These are phyloP conservation scores for Bombylius discolor DNA, from an alignment of 2,888 invertebrate species.

Conservation along the genomic window DNA sequence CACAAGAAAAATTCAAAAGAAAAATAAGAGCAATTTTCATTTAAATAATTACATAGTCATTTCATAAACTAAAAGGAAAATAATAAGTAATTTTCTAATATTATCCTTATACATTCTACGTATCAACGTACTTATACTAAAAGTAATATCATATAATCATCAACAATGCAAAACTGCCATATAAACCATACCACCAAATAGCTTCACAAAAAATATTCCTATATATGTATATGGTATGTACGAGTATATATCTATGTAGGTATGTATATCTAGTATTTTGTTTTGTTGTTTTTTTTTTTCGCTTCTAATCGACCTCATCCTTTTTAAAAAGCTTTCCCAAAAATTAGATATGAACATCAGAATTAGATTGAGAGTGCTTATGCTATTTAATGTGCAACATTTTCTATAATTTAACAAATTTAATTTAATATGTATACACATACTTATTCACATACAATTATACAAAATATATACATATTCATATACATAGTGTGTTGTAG, in stretches of 20 bases:
- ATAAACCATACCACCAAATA: too few species aligned
- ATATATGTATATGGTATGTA: not conserved
- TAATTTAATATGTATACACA: not conserved
- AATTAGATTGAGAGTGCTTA: not conserved
- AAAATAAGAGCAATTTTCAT: not conserved
- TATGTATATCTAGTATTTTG: not conserved
- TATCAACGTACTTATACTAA: too few species aligned
- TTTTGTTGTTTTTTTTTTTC: not conserved
- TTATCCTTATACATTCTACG: too few species aligned
- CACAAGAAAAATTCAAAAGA: too few species aligned
- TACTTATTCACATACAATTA: not conserved
- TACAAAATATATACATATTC: too few species aligned
- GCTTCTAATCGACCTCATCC: not conserved
- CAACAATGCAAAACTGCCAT: too few species aligned
- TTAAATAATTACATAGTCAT: not conserved
- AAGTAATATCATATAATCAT: too few species aligned
- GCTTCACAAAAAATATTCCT: too few species aligned
- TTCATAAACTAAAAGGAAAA: not conserved
- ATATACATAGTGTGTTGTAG: not conserved
- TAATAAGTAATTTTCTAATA: not conserved
- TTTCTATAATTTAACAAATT: not conserved
- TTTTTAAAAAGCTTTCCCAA: not conserved
- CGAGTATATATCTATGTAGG: not conserved
- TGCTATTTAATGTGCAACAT: not conserved
- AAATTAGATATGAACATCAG: not conserved